phyloP scores from a whole-genome alignment of 2,888 invertebrate species.

The Ellobium chinense region DNA sequence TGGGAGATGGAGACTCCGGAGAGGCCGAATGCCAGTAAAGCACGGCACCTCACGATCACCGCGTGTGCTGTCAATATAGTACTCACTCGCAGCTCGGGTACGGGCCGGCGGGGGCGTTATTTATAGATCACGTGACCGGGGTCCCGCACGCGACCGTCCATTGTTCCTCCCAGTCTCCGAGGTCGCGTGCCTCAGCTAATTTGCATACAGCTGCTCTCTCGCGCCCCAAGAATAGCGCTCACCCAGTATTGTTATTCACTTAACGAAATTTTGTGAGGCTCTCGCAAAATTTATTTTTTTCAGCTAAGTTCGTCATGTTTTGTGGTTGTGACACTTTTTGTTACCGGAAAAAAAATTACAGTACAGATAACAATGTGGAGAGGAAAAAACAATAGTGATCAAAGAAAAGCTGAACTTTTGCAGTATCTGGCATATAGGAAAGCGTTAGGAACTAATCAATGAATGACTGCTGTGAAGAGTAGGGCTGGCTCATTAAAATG shows the following conservation, averaged over 20 bases:
- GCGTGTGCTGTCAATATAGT: too few species aligned
- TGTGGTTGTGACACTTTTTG: too few species aligned
- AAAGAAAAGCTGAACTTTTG: too few species aligned
- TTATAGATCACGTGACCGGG: conserved; percentile 27
- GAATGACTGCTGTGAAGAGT: too few species aligned
- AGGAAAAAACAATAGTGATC: too few species aligned
- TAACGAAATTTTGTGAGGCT: neutral
- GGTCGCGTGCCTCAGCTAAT: conserved; percentile 38
- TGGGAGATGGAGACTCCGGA: neutral
- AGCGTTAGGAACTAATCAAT: too few species aligned
- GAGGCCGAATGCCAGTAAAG: conserved; percentile 15
- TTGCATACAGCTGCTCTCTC: conserved; percentile 41
- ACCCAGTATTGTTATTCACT: neutral
- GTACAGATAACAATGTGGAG: too few species aligned
- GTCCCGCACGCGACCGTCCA: conserved; percentile 30
- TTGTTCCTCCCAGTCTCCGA: conserved; percentile 4
- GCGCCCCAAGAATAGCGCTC: conserved; percentile 8
- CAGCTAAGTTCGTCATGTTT: conserved; percentile 6
- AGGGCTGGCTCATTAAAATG: too few species aligned
- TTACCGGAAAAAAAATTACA: too few species aligned
- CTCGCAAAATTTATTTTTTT: neutral
- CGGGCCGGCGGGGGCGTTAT: conserved; percentile 10
- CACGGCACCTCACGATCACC: too few species aligned
- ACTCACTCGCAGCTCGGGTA: conserved; percentile 10
- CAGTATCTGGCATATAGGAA: too few species aligned